A percentile compares a stretch with the other conserved stretches of the same genome.
These are phyloP conservation scores for Eulemur rubriventer DNA, from an alignment of 2,797 vertebrate species.

Conservation along the genomic window DNA sequence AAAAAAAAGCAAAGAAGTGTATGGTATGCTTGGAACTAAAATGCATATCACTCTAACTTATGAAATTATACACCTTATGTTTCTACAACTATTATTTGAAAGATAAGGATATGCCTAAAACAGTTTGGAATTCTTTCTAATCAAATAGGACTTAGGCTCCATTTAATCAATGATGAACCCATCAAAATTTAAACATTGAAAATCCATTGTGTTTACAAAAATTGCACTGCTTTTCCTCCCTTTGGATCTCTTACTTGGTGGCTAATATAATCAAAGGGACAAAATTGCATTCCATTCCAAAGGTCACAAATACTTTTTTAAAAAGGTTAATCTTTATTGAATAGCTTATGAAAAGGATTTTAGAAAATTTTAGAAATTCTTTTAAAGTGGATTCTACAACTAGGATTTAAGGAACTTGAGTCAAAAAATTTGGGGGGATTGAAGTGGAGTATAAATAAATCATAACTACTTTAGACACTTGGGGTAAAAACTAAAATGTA, in stretches of 20 bases:
- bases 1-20: background rate
- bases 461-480: conserved; percentile 65
- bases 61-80: conserved; percentile 3
- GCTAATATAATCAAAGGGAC: conserved; percentile 23
- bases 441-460: conserved; percentile 65
- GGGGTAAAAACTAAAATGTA: conserved; percentile 63
- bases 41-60: background rate
- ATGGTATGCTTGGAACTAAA: background rate
- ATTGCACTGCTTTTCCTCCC: background rate
- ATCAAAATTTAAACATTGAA: conserved; percentile 32
- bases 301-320: conserved; percentile 45
- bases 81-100: conserved; percentile 24
- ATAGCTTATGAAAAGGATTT: conserved; percentile 62
- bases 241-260: conserved; percentile 48
- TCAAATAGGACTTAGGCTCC: conserved; percentile 20
- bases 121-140: conserved; percentile 56
- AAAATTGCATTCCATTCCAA: conserved; percentile 47
- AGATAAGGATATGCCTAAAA: conserved; percentile 22
- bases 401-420: conserved; percentile 55
- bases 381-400: conserved; percentile 64
- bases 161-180: background rate
- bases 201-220: conserved; percentile 59
- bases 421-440: conserved; percentile 38
- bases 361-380: conserved; percentile 59
- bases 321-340: conserved; percentile 54